Percentiles rank a stretch among this genome's conserved stretches.
These are phyloP conservation scores for Cricetomys ansorgei DNA, from an alignment of 2,113 vertebrate genomes.

Conservation along the genomic window DNA sequence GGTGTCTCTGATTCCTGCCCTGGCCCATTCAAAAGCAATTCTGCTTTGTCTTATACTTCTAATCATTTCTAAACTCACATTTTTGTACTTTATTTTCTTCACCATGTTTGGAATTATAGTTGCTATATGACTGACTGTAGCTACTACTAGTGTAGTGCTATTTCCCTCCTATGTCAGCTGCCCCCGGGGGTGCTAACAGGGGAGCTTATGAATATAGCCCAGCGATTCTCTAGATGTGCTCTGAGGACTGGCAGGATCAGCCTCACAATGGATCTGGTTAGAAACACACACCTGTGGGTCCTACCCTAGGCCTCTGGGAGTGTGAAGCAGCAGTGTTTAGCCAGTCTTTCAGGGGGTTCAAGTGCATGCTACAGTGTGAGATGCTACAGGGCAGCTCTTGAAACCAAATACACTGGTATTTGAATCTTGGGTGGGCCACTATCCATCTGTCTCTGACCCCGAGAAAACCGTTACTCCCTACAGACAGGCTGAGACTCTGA, in stretches of 20 bases:
- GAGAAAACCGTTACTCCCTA: not conserved
- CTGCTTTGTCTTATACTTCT: not conserved
- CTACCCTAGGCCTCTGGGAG: no score
- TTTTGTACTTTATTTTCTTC: not conserved
- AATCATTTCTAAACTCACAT: slow-evolving; percentile 1
- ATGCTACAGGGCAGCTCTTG: not conserved
- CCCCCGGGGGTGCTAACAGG: not conserved
- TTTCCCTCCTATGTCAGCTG: not conserved
- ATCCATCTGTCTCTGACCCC: not conserved
- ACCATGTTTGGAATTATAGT: not conserved
- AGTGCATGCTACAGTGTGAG: no score
- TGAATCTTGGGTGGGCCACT: not conserved
- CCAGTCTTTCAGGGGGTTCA: not conserved
- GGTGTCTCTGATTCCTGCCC: not conserved
- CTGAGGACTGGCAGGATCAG: not conserved
- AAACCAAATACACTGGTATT: not conserved
- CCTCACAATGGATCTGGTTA: not conserved
- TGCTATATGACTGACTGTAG: not conserved
- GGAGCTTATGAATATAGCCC: fast-evolving
- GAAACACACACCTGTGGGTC: not conserved
- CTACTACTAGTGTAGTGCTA: not conserved
- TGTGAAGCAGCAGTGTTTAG: not conserved
- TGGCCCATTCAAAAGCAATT: not conserved
- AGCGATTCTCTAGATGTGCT: not conserved
- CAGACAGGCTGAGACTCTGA: not conserved